A percentile compares a stretch with the other conserved stretches of the same genome.
Evolutionary conservation across 1,140 invertebrate species (phyloP).

Genomic region (Nephotettix cincticeps): DNA sequence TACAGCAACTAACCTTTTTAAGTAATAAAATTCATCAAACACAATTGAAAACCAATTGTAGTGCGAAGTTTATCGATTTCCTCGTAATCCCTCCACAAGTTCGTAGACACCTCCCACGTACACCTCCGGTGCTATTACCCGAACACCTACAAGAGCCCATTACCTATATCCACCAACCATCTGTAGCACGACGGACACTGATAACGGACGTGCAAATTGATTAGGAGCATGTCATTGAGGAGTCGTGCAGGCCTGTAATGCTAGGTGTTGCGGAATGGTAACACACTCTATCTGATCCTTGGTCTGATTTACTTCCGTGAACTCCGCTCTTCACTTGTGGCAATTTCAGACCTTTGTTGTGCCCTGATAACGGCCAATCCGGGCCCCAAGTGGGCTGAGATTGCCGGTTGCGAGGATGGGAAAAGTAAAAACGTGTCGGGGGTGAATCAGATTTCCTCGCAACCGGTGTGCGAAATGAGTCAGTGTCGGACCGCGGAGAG

Average conservation of each 20-base stretch:
- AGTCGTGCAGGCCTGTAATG: background rate
- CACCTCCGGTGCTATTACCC: too few relatives aligned
- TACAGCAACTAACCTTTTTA: too few relatives aligned
- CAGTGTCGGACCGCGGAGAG: too few relatives aligned
- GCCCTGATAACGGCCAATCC: background rate
- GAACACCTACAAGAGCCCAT: background rate
- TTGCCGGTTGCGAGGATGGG: background rate
- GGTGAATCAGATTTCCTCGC: too few relatives aligned
- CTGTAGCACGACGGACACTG: background rate
- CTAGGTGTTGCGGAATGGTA: slow-evolving; percentile 1
- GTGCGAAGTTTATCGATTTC: too few relatives aligned
- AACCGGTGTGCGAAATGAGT: too few relatives aligned
- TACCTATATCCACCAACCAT: background rate
- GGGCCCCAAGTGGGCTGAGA: background rate
- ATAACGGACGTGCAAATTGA: background rate
- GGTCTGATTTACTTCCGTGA: slow-evolving; percentile 4
- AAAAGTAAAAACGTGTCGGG: background rate
- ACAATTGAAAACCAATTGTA: too few relatives aligned
- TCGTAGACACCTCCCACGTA: too few relatives aligned
- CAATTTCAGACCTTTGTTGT: slow-evolving; percentile 7
- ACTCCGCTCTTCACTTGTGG: background rate
- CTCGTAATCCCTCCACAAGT: too few relatives aligned
- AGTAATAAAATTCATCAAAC: too few relatives aligned
- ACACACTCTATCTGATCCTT: slow-evolving; percentile 5
- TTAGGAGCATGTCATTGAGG: background rate